Base-by-base conservation (phyloP, 2,888 invertebrate genomes). In the Pyrocoelia pectoralis region DNA sequence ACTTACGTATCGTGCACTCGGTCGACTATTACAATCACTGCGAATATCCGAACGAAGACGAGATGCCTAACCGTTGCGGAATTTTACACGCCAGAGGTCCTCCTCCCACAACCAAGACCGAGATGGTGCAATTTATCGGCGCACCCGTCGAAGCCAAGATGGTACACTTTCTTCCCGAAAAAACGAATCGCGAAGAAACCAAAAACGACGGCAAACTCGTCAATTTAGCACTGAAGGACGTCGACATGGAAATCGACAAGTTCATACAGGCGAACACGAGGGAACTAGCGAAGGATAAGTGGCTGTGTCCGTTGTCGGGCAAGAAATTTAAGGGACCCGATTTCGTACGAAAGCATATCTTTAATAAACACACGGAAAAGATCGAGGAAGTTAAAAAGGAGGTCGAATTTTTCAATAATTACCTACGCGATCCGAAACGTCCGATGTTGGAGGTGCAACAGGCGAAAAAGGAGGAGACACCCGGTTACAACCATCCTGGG, bases 261-360 rank as follows among this genome's bases (percentile, higher is more conserved):
- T 98, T 99, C 80, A 91, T 99, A 12, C 90, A 92, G 74, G 92
- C 96, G 0, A 99, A 99, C 79, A 97, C 97, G 0, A 95, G 98
- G 76, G 98, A 99, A 82, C 78, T 99, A 69, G 94, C 95, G 0
- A 97, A 97, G 79, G 99, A 98, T 79, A 99, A 99, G 76, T 99
- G 98, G 98, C 81, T 99, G 70, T 99, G 99, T 81, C 99, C 99
- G 0, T 83, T 99, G 6, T 98, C 97, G 57, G 98, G 98, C 0
- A 99, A 99, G 81, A 99, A 99, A 80, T 99, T 99, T 83, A 99
- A 98, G 80, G 90, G 98, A 0, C 98, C 98, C 0, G 98, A 99
- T 80, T 99, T 98, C 82, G 97, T 99, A 24, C 89, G 96, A 65
- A 99, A 99, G 79, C 99, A 99, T 80, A 97, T 99, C 69, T 93